Evolutionary conservation across 2,113 vertebrate species (phyloP), one percentile per base, ranked within the genome.

Genomic region (Lagopus leucura): DNA sequence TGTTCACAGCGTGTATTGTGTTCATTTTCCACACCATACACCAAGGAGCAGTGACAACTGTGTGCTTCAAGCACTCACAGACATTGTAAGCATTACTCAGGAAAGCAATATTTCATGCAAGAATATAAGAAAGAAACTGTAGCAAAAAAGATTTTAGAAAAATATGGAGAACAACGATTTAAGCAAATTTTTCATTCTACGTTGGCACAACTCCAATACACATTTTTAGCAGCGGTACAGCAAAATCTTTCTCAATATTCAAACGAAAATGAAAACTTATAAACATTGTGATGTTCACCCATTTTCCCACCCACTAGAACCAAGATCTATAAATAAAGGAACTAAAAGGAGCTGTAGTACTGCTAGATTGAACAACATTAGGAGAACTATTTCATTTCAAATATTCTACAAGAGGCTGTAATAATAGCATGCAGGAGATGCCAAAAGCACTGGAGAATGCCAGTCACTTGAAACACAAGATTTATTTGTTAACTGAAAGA

Each of bases 341-440:
- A 82, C 61, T 72, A 83, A 88, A 93, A 73, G 18, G 36, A 93
- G 60, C 38, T 71, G 13, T 4, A 81, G 40, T 86, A 74, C 52
- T 64, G 50, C 76, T 69, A 55, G 88, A 71, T 43, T 79, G 88
- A 95, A 61, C 16, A 65, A 64, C 47, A 58, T 40, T 52, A 86
- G 82, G 83, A 69, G 81, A 86, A 55, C 43, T 8, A 36, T 67
- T 86, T 80, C 28, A 94, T 70, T 82, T 90, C 72, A 63, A 82
- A 79, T 28, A 45, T 3, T 61, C 38, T 71, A 54, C 76, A 86
- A 52, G 82, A 75, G 70, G 50, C 65, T 80, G 50, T 52, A 92
- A 65, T 13, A 94, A 90, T 3, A 32, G 45, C 74, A 88, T 52
- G 88, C 57, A 83, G 60, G 64, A 86, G 92, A 94, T 78, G 60